phyloP scores from a whole-genome alignment of 2,113 vertebrate genomes.

The Microcebus lehilahytsara region DNA sequence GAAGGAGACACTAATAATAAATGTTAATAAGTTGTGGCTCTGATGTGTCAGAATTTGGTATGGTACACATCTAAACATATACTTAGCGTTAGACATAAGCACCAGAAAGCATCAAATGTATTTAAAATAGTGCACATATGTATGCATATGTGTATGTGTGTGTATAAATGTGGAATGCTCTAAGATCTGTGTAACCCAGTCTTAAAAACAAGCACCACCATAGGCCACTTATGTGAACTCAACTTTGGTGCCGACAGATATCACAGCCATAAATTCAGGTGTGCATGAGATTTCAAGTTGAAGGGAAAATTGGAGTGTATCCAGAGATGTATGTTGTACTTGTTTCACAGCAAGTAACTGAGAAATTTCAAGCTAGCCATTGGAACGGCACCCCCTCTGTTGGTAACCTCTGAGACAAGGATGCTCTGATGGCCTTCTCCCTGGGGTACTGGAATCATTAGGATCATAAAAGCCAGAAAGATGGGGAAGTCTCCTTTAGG shows the following conservation, averaged over 20 bases:
- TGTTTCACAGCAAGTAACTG: background rate
- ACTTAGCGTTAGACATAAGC: background rate
- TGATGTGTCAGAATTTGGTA: background rate
- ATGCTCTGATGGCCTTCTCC: background rate
- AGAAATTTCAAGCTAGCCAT: background rate
- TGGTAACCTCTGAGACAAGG: background rate
- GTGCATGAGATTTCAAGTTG: background rate
- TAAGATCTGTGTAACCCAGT: background rate
- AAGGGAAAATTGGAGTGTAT: background rate
- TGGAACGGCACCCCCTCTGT: background rate
- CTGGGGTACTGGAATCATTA: background rate
- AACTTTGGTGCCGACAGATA: background rate
- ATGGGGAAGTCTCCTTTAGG: background rate
- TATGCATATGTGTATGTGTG: accelerated
- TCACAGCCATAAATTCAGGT: background rate
- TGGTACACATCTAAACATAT: background rate
- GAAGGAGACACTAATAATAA: background rate
- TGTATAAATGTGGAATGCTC: background rate
- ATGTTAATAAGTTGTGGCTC: background rate
- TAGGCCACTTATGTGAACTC: background rate
- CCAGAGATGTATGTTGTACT: background rate
- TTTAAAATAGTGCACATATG: background rate
- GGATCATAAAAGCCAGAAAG: background rate
- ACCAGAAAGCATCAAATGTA: background rate
- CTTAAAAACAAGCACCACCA: background rate